Evolutionary conservation across 2,113 vertebrate genomes (phyloP).

Genomic region (Periophthalmodon schlosseri): DNA sequence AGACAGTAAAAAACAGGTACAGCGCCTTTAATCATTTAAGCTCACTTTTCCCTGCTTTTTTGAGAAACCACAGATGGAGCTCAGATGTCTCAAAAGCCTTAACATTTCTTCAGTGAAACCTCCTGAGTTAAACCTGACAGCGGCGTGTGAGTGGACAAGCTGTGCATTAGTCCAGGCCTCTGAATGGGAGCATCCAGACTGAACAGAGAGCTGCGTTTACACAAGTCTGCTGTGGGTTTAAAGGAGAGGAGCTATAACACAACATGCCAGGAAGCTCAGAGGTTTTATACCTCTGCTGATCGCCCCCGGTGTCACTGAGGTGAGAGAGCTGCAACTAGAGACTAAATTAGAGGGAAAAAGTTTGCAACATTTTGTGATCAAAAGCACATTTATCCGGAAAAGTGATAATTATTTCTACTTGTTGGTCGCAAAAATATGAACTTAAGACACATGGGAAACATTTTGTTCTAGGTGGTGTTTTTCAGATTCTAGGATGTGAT

Average conservation of each 20-base stretch:
- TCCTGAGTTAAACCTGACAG: slow-evolving; percentile 19
- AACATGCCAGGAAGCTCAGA: slow-evolving; percentile 48
- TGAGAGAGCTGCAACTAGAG: slow-evolving; percentile 16
- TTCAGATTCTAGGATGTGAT: too few species aligned
- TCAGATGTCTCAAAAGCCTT: slow-evolving; percentile 7
- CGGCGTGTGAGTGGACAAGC: slow-evolving; percentile 1
- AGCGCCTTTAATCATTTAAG: neutral
- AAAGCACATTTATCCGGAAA: too few species aligned
- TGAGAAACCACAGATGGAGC: slow-evolving; percentile 27
- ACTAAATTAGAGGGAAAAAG: neutral
- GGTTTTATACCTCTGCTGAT: slow-evolving; percentile 32
- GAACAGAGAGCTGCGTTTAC: neutral
- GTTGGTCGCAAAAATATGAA: too few species aligned
- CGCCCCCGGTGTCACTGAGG: slow-evolving; percentile 37
- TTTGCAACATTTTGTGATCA: too few species aligned
- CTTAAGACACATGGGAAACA: too few species aligned
- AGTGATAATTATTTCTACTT: too few species aligned
- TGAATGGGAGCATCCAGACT: neutral
- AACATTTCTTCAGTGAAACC: slow-evolving; percentile 39
- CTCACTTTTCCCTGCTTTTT: neutral
- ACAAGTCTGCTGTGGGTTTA: slow-evolving; percentile 8
- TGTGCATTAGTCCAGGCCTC: neutral
- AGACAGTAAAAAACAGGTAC: too few species aligned
- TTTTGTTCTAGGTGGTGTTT: too few species aligned
- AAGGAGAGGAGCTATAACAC: slow-evolving; percentile 18